Evolutionary conservation across 2,113 vertebrate genomes (phyloP), one percentile per base, ranked within the genome.

Genomic region (Pangasianodon gigas): DNA sequence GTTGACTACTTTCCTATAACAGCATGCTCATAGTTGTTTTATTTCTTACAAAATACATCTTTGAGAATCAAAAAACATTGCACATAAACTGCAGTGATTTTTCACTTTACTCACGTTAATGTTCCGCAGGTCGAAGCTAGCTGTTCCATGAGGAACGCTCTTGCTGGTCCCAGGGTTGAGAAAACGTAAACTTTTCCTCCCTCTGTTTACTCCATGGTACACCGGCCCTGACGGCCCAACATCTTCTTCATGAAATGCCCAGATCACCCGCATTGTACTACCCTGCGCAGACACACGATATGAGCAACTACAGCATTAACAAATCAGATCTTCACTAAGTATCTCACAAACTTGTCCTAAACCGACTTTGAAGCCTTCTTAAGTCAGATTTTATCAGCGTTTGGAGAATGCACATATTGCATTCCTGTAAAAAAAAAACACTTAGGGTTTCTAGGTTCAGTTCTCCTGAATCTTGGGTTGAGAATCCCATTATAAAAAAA

Each of bases 241-340:
- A 13, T 98, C 97, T 86, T 96, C 95, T 1, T 91, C 92, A 83
- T 97, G 97, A 89, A 96, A 97, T 4, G 97, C 97, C 97, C 97
- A 98, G 93, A 98, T 98, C 51, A 98, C 96, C 86, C 97, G 89
- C 80, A 97, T 92, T 0, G 97, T 98, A 92, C 97, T 97, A 32
- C 96, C 96, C 97, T 98, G 83, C 41, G 86, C 19, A 90, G 83
- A 89, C 79, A 88, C 44, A 81, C 21, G 69, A 44, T 80, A 14
- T 77, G 65, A 52, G 37, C 74, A 83, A n/a, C 52, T 71, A 74
- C 18, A 74, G 13, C 71, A 46, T 29, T 58, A 74, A 51, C 6
- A 29, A n/a, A 18, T 51, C 46, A 80, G 46, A 74, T 74, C 71
- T 41, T 41, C 6, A 44, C 32, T 18, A 37, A 37, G 32, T 2